phyloP scores from a whole-genome alignment of 2,113 vertebrate species.

The Serilophus lunatus region DNA sequence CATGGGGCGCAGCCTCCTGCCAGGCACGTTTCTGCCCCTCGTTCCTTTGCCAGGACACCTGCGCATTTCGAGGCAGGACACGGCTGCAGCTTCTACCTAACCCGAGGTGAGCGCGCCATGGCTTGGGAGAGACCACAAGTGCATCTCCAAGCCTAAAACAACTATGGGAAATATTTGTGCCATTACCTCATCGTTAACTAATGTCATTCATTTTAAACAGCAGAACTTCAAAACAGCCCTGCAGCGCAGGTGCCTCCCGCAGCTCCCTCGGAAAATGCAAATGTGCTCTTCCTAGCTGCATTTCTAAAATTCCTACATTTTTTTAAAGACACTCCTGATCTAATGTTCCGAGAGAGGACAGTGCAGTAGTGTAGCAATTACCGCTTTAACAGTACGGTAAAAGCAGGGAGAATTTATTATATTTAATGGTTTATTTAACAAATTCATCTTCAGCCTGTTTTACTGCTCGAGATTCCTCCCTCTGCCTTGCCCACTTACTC shows the following conservation, averaged over 20 bases:
- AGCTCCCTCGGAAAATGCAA: slow-evolving; percentile 9
- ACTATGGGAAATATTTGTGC: neutral
- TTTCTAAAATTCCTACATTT: slow-evolving; percentile 25
- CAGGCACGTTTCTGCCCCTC: fast-evolving
- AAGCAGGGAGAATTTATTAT: neutral
- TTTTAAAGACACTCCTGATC: slow-evolving; percentile 15
- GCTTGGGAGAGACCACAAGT: neutral
- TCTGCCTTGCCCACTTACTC: neutral
- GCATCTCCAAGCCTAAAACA: neutral
- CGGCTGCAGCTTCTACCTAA: neutral
- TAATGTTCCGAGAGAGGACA: slow-evolving; percentile 34
- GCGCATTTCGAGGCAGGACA: fast-evolving
- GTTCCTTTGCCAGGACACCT: neutral
- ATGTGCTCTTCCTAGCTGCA: slow-evolving; percentile 34
- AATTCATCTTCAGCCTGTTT: neutral
- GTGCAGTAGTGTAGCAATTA: slow-evolving; percentile 23
- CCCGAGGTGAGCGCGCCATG: fast-evolving
- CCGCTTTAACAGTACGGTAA: neutral
- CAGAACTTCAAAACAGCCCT: slow-evolving; percentile 4
- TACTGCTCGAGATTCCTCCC: neutral
- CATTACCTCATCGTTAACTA: slow-evolving; percentile 15
- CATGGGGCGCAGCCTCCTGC: neutral
- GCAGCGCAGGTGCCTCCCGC: neutral
- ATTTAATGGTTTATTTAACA: slow-evolving; percentile 28
- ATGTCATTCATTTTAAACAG: slow-evolving; percentile 45